Evolutionary conservation across 2,797 vertebrate genomes (phyloP).

Genomic region (Orestias chungarensis): DNA sequence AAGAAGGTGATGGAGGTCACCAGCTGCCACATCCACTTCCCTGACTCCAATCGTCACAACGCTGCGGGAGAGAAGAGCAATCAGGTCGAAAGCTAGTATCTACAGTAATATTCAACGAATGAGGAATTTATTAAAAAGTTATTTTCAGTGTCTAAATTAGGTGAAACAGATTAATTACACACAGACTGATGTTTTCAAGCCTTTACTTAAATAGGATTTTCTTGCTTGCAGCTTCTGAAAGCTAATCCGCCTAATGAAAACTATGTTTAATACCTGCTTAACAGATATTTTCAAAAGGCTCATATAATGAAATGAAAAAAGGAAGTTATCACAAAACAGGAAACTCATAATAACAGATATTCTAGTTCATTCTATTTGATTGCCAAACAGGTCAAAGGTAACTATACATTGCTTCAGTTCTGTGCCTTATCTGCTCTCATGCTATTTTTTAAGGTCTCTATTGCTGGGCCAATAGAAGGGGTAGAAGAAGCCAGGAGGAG

Average conservation of each 20-base stretch:
- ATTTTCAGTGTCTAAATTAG: not conserved
- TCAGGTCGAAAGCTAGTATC: constrained; percentile 68
- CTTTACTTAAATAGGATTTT: not conserved
- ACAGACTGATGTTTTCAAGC: not conserved
- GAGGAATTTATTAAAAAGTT: not conserved
- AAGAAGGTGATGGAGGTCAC: constrained; percentile 87
- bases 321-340: too few species aligned
- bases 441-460: constrained; percentile 80
- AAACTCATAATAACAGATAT: not conserved
- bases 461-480: constrained; percentile 81
- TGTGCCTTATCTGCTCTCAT: not conserved
- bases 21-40: constrained; percentile 85
- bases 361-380: not conserved
- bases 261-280: not conserved
- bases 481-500: constrained; percentile 81
- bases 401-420: not conserved
- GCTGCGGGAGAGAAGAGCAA: constrained; percentile 82
- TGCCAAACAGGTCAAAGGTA: not conserved
- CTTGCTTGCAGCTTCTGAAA: not conserved
- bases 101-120: not conserved
- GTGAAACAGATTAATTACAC: not conserved
- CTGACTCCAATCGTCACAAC: constrained; percentile 84
- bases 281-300: not conserved
- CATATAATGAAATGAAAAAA: too few species aligned
- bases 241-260: not conserved